Evolutionary conservation across 2,113 vertebrate species (phyloP).

Genomic region (Oriolus oriolus): DNA sequence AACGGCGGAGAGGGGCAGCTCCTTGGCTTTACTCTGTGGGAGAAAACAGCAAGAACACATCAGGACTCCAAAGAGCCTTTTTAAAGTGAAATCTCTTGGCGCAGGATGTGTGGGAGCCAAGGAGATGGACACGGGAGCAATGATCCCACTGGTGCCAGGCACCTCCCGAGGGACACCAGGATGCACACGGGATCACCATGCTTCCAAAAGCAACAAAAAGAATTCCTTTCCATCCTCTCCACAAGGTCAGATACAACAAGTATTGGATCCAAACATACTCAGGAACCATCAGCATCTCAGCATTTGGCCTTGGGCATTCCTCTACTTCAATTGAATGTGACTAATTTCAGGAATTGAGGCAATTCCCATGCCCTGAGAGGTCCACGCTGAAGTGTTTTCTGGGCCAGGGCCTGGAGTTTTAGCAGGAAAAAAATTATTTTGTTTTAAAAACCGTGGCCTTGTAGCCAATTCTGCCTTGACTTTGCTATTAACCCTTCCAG

Average conservation of each 20-base stretch:
- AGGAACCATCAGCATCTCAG: neutral
- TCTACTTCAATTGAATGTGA: neutral
- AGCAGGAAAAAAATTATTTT: neutral
- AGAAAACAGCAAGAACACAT: neutral
- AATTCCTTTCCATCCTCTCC: neutral
- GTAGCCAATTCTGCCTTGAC: neutral
- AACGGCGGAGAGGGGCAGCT: conserved; percentile 92
- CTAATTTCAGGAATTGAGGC: conserved; percentile 5
- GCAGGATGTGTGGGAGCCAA: neutral
- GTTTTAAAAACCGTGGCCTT: neutral
- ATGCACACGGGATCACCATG: accelerated
- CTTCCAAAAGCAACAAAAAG: neutral
- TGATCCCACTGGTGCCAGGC: neutral
- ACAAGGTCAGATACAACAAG: neutral
- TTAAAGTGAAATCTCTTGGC: accelerated
- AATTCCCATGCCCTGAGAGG: neutral
- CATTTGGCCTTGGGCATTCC: neutral
- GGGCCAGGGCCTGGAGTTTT: neutral
- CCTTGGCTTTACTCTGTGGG: conserved; percentile 91
- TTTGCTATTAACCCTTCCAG: neutral
- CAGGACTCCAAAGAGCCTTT: neutral
- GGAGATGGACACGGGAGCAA: neutral
- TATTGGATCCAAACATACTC: accelerated
- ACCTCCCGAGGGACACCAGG: neutral
- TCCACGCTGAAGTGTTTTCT: neutral